Evolutionary conservation across 2,888 invertebrate genomes (phyloP).

Genomic region (Coremacera marginata): DNA sequence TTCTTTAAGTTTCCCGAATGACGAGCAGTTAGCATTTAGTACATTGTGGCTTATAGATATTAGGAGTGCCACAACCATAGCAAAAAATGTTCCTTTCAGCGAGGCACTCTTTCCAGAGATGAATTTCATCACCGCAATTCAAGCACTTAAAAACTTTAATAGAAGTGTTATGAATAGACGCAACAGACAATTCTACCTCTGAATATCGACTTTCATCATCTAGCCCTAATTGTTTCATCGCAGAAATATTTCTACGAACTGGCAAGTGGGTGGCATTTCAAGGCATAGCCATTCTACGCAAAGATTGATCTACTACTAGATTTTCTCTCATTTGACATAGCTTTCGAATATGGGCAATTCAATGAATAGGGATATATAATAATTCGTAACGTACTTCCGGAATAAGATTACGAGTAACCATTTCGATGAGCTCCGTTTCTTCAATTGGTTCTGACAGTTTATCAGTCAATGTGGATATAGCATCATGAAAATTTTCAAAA

Average conservation of each 20-base stretch:
- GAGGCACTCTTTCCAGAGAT: constrained; percentile 28
- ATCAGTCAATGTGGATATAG: background rate
- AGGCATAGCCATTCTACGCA: background rate
- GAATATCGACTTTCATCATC: background rate
- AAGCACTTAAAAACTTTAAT: background rate
- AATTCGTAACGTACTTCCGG: background rate
- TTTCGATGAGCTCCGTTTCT: too few relatives aligned
- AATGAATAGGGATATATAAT: background rate
- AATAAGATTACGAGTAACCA: too few relatives aligned
- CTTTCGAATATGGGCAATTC: background rate
- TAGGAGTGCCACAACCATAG: constrained; percentile 29
- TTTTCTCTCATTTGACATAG: too few relatives aligned
- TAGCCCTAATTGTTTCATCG: background rate
- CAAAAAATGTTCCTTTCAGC: constrained; percentile 31
- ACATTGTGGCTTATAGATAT: constrained; percentile 28
- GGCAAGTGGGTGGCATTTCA: background rate
- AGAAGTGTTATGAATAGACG: background rate
- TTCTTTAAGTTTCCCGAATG: constrained; percentile 3
- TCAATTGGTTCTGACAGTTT: too few relatives aligned
- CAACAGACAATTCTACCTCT: background rate
- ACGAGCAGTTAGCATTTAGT: constrained; percentile 2
- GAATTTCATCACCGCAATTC: constrained; percentile 13
- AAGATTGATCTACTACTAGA: constrained; percentile 24
- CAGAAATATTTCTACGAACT: background rate
- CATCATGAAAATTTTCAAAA: background rate